These are phyloP conservation scores for Epizoanthus stellaris DNA, from an alignment of 92 coral and sea anemone species.

Conservation along the genomic window DNA sequence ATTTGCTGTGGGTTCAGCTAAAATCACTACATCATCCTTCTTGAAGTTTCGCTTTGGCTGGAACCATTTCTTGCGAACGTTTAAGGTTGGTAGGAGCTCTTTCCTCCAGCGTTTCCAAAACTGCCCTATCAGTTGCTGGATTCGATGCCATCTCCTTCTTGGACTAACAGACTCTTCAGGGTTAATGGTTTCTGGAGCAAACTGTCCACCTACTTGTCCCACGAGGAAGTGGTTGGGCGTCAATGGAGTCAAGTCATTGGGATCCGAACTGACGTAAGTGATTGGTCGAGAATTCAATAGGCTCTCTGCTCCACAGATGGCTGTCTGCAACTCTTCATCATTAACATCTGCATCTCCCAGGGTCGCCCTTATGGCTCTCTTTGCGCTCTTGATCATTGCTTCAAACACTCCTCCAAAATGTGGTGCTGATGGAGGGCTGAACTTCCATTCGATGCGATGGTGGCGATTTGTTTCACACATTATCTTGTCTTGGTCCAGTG, in stretches of 20 bases:
- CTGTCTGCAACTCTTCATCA: conserved; percentile 60
- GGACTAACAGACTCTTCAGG: conserved; percentile 54
- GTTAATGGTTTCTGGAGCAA: conserved; percentile 63
- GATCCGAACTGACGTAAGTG: conserved; percentile 62
- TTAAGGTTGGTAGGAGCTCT: conserved; percentile 68
- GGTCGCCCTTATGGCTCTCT: conserved; percentile 56
- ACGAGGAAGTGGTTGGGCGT: conserved; percentile 47
- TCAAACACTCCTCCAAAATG: conserved; percentile 70
- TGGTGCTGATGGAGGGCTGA: conserved; percentile 67
- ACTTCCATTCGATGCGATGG: conserved; percentile 60
- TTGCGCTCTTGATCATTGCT: conserved; percentile 65
- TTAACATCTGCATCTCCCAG: conserved; percentile 52
- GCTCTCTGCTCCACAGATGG: conserved; percentile 63
- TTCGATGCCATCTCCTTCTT: conserved; percentile 65
- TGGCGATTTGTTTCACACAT: conserved; percentile 37
- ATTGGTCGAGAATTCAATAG: neutral
- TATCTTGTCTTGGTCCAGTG: conserved; percentile 56
- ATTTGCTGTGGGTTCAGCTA: conserved; percentile 51
- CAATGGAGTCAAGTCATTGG: conserved; percentile 33
- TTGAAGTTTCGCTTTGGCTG: conserved; percentile 55
- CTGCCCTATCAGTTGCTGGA: conserved; percentile 64
- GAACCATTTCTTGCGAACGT: conserved; percentile 63
- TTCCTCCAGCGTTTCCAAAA: conserved; percentile 68
- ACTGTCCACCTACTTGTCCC: conserved; percentile 67
- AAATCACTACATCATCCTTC: conserved; percentile 65